phyloP scores from a whole-genome alignment of 1,140 invertebrate genomes.

The Aphidius ervi region DNA sequence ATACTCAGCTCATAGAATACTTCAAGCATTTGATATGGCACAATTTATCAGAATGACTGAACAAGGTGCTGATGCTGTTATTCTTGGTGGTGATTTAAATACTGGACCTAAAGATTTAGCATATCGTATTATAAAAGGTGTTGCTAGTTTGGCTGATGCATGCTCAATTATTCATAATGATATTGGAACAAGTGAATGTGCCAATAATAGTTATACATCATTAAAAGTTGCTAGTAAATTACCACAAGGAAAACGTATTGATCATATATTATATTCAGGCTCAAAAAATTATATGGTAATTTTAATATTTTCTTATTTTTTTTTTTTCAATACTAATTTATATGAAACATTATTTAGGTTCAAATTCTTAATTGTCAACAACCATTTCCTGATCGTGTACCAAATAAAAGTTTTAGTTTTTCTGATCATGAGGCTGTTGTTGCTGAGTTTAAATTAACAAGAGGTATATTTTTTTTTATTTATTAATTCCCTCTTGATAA shows the following conservation, averaged over 20 bases:
- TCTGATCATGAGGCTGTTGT: slow-evolving; percentile 91
- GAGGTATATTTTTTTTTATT: slow-evolving; percentile 34
- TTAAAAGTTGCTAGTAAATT: slow-evolving; percentile 51
- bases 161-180: slow-evolving; percentile 38
- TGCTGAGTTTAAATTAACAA: slow-evolving; percentile 56
- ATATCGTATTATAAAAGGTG: slow-evolving; percentile 61
- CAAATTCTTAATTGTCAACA: slow-evolving; percentile 62
- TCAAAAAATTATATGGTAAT: slow-evolving; percentile 53
- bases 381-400: slow-evolving; percentile 71
- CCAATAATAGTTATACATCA: slow-evolving; percentile 78
- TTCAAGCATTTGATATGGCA: slow-evolving; percentile 91
- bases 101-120: slow-evolving; percentile 82
- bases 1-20: slow-evolving; percentile 82
- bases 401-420: slow-evolving; percentile 70
- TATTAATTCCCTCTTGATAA: neutral
- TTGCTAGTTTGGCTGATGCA: slow-evolving; percentile 49
- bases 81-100: slow-evolving; percentile 92
- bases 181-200: slow-evolving; percentile 72
- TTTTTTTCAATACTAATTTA: slow-evolving; percentile 25
- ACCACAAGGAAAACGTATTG: slow-evolving; percentile 81
- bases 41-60: slow-evolving; percentile 88
- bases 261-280: slow-evolving; percentile 79
- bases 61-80: slow-evolving; percentile 69
- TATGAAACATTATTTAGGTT: slow-evolving; percentile 47
- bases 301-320: neutral